Base-by-base conservation (phyloP, 2,113 vertebrate species). In the Labrus mixtus region DNA sequence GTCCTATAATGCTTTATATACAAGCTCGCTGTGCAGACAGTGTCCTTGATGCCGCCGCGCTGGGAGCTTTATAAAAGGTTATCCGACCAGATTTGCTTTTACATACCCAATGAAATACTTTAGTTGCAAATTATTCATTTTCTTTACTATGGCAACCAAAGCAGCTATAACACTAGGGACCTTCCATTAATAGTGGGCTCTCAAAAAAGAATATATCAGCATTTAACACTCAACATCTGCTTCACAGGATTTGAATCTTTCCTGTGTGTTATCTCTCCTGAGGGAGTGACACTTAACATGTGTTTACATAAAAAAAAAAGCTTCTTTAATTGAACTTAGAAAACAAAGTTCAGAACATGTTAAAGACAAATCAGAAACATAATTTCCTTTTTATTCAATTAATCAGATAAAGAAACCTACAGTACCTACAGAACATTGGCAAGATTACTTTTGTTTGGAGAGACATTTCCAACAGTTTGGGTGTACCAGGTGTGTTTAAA, bases 101-200 rank as follows among this genome's bases (percentile, higher is more conserved):
- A 74, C 73, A 79, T 22, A 22, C 19, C 70, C 48, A 73, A 54
- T 62, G 60, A 73, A 48, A 67, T 55, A 56, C 61, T 46, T 63
- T 41, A n/a, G 10, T 6, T 19, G 46, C 15, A 64, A 53, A 29
- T 33, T 0, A 54, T 51, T 61, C 19, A 60, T 65, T 68, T 22
- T 43, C 64, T 68, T 80, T 33, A 48, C 74, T 56, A 74, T 79
- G 60, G 74, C 15, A 81, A 82, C 80, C 43, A 43, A 63, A 66
- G 29, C 23, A 66, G 36, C 8, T 39, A 43, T 33, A 25, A 25
- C 51, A 54, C 25, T 0, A 61, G 25, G 48, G 46, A 68, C 45
- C 15, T 23, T 58, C 16, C 29, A 48, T 17, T 58, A 25, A 25
- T 73, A 59, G 20, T 4, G 46, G 10, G 5, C 11, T n/a, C 23